Percentiles rank a stretch among this genome's conserved stretches.
Conservation (phyloP, 1,140 invertebrate species). For the Macrocentrus cingulum region DNA sequence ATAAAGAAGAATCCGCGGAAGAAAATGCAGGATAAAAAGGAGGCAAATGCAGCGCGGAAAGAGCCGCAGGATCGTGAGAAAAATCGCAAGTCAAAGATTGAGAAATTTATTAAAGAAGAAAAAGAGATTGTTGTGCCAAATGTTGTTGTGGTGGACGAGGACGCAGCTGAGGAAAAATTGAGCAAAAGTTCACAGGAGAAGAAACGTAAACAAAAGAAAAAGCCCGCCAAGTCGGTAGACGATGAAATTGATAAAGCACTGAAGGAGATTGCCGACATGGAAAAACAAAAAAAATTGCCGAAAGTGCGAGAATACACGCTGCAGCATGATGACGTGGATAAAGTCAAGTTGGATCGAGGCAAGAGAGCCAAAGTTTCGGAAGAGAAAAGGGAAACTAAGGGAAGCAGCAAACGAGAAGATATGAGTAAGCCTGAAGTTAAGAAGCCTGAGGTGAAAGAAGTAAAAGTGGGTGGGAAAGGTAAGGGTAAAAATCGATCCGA, state of each 20-base stretch:
- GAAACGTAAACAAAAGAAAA: slow-evolving; percentile 57
- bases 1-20: slow-evolving; percentile 39
- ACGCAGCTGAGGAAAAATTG: too few relatives aligned
- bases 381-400: too few relatives aligned
- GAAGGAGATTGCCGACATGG: slow-evolving; percentile 61
- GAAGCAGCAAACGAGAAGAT: too few relatives aligned
- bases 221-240: slow-evolving; percentile 52
- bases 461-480: too few relatives aligned
- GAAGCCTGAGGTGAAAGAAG: too few relatives aligned
- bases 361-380: not conserved
- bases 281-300: slow-evolving; percentile 47
- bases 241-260: slow-evolving; percentile 67
- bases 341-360: not conserved
- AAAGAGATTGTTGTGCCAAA: too few relatives aligned
- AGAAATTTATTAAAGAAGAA: slow-evolving; percentile 2
- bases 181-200: slow-evolving; percentile 35
- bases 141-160: too few relatives aligned
- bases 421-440: too few relatives aligned
- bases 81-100: slow-evolving; percentile 18
- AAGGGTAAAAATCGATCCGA: too few relatives aligned
- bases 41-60: too few relatives aligned
- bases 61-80: slow-evolving; percentile 13
- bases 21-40: slow-evolving; percentile 26
- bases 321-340: slow-evolving; percentile 10
- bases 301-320: slow-evolving; percentile 38